phyloP scores from a whole-genome alignment of 1,140 invertebrate species.

The Drosophila burlai region DNA sequence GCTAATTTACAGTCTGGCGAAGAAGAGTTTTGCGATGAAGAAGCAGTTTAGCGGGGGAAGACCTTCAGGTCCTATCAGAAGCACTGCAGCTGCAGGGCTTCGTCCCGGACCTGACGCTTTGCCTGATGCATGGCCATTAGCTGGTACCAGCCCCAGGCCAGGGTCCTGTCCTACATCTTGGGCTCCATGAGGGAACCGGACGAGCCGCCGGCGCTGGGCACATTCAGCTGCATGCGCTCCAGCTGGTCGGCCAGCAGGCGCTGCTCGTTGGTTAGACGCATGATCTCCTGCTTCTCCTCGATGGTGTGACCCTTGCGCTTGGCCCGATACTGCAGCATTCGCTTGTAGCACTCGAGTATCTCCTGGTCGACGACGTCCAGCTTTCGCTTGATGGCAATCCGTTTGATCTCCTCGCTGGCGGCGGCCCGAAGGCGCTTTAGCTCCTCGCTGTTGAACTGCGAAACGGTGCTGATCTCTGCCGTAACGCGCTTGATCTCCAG shows the following conservation, averaged over 20 bases:
- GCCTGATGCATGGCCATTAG: constrained; percentile 77
- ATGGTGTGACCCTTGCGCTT: constrained; percentile 92
- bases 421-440: constrained; percentile 87
- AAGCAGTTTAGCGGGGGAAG: too few relatives aligned
- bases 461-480: constrained; percentile 90
- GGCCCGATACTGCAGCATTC: constrained; percentile 90
- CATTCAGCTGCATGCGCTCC: constrained; percentile 68
- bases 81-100: constrained; percentile 52
- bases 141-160: constrained; percentile 75
- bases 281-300: constrained; percentile 93
- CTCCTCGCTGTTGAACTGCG: constrained; percentile 89
- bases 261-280: constrained; percentile 87
- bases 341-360: constrained; percentile 93
- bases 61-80: constrained; percentile 18
- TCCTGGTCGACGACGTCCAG: constrained; percentile 90
- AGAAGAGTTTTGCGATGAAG: neutral
- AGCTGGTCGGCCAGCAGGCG: constrained; percentile 87
- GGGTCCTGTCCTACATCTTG: constrained; percentile 75
- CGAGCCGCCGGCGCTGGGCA: constrained; percentile 7
- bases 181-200: constrained; percentile 18
- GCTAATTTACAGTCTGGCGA: constrained; percentile 51
- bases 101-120: constrained; percentile 49
- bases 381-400: constrained; percentile 90
- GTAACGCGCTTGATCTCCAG: constrained; percentile 94
- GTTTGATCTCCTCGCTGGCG: constrained; percentile 88